Evolutionary conservation across 2,888 invertebrate species (phyloP).

Genomic region (Melanostoma scalare): DNA sequence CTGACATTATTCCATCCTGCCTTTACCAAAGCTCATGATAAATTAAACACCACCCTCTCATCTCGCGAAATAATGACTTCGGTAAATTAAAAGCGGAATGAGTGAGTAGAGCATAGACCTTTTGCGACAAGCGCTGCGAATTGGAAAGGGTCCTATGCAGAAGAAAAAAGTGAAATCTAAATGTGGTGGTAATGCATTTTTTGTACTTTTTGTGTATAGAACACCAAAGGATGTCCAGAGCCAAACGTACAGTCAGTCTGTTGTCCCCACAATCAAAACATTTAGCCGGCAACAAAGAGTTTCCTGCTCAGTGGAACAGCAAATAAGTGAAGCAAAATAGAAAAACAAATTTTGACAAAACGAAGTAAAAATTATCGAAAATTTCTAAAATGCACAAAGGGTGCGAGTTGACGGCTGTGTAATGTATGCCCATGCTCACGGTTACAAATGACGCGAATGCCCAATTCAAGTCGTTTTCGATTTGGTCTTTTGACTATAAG

Average conservation of each 20-base stretch:
- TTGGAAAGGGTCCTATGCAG: too few species aligned
- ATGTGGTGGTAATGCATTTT: slow-evolving; percentile 11
- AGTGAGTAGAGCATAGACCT: too few species aligned
- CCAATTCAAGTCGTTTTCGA: slow-evolving; percentile 45
- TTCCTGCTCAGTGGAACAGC: slow-evolving; percentile 20
- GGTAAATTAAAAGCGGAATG: too few species aligned
- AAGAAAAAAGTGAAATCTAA: too few species aligned
- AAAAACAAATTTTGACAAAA: slow-evolving; percentile 18
- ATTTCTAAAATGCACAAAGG: slow-evolving; percentile 63
- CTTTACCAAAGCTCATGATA: too few species aligned
- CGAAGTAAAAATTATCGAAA: slow-evolving; percentile 59
- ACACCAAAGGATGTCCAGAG: slow-evolving; percentile 33
- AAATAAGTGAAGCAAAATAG: slow-evolving; percentile 54
- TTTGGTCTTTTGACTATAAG: not conserved
- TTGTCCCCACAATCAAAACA: slow-evolving; percentile 60
- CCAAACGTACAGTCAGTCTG: slow-evolving; percentile 12
- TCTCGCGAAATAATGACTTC: too few species aligned
- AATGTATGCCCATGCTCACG: slow-evolving; percentile 5
- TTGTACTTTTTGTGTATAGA: slow-evolving; percentile 8
- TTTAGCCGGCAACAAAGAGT: slow-evolving; percentile 53
- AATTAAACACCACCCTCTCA: too few species aligned
- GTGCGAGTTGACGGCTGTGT: slow-evolving; percentile 50
- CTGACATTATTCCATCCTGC: too few species aligned
- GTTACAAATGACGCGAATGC: slow-evolving; percentile 43
- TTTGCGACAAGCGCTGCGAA: too few species aligned